A percentile compares a stretch with the other conserved stretches of the same genome.
Evolutionary conservation across 2,113 vertebrate genomes (phyloP).

Genomic region (Scolopax mira): DNA sequence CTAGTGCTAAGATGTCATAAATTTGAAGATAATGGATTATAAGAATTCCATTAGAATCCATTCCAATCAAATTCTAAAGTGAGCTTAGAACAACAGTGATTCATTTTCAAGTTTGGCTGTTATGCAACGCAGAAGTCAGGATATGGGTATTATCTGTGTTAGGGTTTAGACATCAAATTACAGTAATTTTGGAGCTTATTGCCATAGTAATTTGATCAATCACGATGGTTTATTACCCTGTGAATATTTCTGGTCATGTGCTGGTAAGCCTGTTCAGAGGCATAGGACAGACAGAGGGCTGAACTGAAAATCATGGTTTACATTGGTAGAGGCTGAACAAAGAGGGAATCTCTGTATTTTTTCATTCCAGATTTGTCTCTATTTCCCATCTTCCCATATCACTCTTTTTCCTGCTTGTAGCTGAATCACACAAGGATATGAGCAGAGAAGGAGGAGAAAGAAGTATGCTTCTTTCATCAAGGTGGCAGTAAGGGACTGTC

Average conservation of each 20-base stretch:
- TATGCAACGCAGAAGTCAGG: not conserved
- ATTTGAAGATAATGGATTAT: not conserved
- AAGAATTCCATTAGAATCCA: not conserved
- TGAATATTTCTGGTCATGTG: not conserved
- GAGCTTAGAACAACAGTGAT: not conserved
- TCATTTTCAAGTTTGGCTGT: not conserved
- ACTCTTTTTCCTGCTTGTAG: not conserved
- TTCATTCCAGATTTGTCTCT: not conserved
- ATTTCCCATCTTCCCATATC: not conserved
- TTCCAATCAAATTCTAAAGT: not conserved
- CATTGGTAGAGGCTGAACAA: not conserved
- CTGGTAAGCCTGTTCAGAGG: not conserved
- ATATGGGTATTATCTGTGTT: not conserved
- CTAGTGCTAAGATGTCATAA: not conserved
- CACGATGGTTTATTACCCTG: not conserved
- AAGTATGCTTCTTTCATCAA: not conserved
- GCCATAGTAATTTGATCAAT: not conserved
- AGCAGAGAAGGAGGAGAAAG: not conserved
- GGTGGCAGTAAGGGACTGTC: not conserved
- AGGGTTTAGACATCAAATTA: not conserved
- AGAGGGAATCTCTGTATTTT: not conserved
- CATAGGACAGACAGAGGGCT: not conserved
- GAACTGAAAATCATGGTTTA: not conserved
- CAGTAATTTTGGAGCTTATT: not conserved
- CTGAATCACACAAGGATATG: not conserved